A percentile compares a stretch with the other conserved stretches of the same genome.
These are phyloP conservation scores for Athrips mouffetella DNA, from an alignment of 2,888 invertebrate species.

Conservation along the genomic window DNA sequence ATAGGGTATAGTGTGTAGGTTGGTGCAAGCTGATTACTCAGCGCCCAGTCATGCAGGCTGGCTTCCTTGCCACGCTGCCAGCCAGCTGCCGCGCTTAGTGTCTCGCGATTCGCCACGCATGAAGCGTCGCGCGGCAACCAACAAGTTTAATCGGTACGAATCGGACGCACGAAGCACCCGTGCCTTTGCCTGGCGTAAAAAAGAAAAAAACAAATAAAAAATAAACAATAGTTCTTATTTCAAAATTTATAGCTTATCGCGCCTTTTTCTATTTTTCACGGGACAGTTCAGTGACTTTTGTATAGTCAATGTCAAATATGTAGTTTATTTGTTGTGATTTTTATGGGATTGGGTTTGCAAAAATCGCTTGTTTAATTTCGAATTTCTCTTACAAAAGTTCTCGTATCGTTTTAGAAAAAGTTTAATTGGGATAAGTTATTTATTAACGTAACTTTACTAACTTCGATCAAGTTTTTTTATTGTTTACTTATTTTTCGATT, in stretches of 20 bases:
- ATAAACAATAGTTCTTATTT: conserved; percentile 29
- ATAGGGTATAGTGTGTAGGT: conserved; percentile 50
- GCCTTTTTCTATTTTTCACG: conserved; percentile 26
- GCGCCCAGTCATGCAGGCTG: conserved; percentile 62
- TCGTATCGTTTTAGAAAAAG: neutral
- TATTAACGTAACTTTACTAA: neutral
- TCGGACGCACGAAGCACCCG: conserved; percentile 24
- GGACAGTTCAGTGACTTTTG: conserved; percentile 29
- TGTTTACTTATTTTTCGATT: neutral
- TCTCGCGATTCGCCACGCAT: conserved; percentile 34
- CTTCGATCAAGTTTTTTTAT: neutral
- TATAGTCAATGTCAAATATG: conserved; percentile 43
- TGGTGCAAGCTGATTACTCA: conserved; percentile 63
- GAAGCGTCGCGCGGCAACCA: conserved; percentile 66
- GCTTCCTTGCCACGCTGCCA: no score
- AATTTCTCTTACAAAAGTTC: conserved; percentile 19
- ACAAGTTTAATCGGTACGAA: conserved; percentile 62
- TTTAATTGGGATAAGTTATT: neutral
- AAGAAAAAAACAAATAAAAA: conserved; percentile 10
- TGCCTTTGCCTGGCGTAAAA: conserved; percentile 1
- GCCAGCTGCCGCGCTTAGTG: conserved; percentile 54
- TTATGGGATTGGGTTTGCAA: conserved; percentile 35
- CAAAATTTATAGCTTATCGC: conserved; percentile 24
- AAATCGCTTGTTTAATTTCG: conserved; percentile 49
- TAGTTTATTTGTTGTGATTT: conserved; percentile 45